Conservation (phyloP, 2,797 vertebrate genomes). For the Coccyzus lansbergi region DNA sequence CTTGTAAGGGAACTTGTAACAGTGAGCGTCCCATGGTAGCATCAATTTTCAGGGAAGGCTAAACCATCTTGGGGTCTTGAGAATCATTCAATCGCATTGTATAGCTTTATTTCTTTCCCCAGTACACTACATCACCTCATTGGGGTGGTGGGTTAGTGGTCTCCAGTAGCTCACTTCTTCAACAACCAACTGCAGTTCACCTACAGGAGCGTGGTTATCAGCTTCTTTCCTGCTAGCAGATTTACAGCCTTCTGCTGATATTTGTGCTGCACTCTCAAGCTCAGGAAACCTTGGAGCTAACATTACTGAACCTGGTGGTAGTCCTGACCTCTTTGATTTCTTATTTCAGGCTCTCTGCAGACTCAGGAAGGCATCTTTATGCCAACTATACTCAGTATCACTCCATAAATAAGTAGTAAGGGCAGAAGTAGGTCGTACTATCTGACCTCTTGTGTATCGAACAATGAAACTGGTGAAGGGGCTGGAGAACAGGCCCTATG, state of each 20-base stretch:
- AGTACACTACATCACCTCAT: fast-evolving
- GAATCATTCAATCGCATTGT: neutral
- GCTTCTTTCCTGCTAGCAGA: neutral
- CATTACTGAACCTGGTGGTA: neutral
- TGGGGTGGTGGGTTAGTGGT: neutral
- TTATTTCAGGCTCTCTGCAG: neutral
- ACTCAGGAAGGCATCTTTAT: neutral
- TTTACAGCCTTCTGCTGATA: neutral
- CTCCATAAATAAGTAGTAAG: neutral
- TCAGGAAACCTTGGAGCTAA: neutral
- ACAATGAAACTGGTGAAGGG: too few relatives aligned
- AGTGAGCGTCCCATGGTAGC: neutral
- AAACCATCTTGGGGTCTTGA: neutral
- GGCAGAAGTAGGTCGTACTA: neutral
- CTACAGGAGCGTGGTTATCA: neutral
- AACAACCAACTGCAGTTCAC: neutral
- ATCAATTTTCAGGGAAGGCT: neutral
- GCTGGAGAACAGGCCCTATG: too few relatives aligned
- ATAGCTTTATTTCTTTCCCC: neutral
- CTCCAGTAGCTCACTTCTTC: neutral
- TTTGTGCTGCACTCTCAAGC: neutral
- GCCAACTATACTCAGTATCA: neutral
- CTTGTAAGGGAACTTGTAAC: neutral
- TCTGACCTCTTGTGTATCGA: neutral
- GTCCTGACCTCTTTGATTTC: neutral